Evolutionary conservation across 2,888 invertebrate genomes (phyloP), one percentile per base, ranked within the genome.

Genomic region (Macaria liturata): DNA sequence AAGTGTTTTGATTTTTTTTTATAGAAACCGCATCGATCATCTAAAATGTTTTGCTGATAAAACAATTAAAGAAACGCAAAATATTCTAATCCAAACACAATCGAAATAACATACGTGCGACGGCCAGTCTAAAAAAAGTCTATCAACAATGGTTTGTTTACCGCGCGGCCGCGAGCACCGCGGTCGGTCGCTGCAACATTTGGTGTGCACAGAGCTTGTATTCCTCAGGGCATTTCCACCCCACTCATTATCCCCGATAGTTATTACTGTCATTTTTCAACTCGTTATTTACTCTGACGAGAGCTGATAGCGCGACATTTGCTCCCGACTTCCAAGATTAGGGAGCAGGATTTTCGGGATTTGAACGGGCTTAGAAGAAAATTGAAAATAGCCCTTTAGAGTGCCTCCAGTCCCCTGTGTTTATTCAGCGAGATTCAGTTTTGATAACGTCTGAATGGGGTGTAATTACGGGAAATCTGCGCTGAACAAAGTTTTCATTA

Each of bases 191-290:
- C 66, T 82, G 86, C 86, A 87, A 86, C 88, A 88, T 89, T 90
- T 89, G 91, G 89, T 81, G 78, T 70, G 69, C 65, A 49, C 76
- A 67, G 68, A 70, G 75, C 86, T 81, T 83, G 86, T 88, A 89
- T 88, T 86, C 91, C 91, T 86, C 68, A 64, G 91, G 91, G 91
- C 85, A 86, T 90, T 81, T 76, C 82, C 87, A 76, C 91, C 91
- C 91, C 81, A 86, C 84, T 90, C 91, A 91, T 91, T 91, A 91
- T 81, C 81, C 84, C 83, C 82, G 76, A 89, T 90, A 91, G 91
- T 91, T 91, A 91, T 91, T 90, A 86, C 91, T 86, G 90, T 88
- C 90, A 91, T 91, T 91, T 91, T 91, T 91, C 91, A 91, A 91
- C 91, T 91, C 88, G 90, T 91, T 91, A 91, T 91, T 91, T 91